Conservation (phyloP, 2,888 invertebrate genomes). For the Lepidochrysops patricia region DNA sequence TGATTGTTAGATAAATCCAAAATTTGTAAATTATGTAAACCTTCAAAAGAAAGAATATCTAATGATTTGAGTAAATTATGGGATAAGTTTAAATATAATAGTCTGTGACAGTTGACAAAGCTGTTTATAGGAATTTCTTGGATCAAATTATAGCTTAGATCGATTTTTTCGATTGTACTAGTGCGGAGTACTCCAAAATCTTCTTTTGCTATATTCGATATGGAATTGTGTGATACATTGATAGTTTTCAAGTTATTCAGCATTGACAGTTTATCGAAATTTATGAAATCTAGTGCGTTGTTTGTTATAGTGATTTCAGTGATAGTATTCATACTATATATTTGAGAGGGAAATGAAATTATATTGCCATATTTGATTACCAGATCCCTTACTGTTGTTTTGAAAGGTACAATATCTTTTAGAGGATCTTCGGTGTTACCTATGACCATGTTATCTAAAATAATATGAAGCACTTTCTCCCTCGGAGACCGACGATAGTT, state of each 20-base stretch:
- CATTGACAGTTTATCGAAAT: constrained; percentile 7
- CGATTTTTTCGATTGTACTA: constrained; percentile 12
- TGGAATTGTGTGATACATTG: constrained; percentile 18
- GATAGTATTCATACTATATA: constrained; percentile 12
- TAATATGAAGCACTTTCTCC: neutral
- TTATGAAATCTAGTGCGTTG: constrained; percentile 15
- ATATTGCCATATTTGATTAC: constrained; percentile 14
- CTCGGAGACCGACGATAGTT: neutral
- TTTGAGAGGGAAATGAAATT: constrained; percentile 12
- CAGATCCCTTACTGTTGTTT: constrained; percentile 1
- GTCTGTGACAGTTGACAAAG: constrained; percentile 13
- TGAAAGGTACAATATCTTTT: neutral
- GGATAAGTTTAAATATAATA: constrained; percentile 19
- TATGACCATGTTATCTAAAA: neutral
- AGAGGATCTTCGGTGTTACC: neutral
- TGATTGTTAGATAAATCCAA: constrained; percentile 18
- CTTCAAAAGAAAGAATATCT: constrained; percentile 21
- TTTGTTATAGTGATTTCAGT: constrained; percentile 11
- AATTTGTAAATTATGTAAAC: constrained; percentile 15
- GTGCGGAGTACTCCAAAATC: neutral
- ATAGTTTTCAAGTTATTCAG: constrained; percentile 8
- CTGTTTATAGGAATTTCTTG: constrained; percentile 17
- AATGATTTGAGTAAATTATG: constrained; percentile 15
- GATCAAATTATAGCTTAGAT: constrained; percentile 19
- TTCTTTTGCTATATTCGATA: constrained; percentile 13